A percentile compares a stretch with the other conserved stretches of the same genome.
These are phyloP conservation scores for Amphipyra berbera DNA, from an alignment of 2,888 invertebrate species.

Conservation along the genomic window DNA sequence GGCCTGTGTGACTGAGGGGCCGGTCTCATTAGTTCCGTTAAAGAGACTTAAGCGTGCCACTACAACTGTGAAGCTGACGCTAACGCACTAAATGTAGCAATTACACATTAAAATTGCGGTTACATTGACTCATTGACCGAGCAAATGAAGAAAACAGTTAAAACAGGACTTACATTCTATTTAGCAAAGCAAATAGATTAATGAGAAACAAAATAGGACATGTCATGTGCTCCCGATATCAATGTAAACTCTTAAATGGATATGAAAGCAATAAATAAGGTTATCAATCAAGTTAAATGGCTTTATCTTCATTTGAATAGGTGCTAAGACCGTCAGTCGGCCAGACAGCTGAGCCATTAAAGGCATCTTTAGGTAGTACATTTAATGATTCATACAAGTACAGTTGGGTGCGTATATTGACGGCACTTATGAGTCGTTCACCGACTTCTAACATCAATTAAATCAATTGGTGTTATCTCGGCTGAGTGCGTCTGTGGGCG, in stretches of 20 bases:
- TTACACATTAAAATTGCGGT: slow-evolving; percentile 49
- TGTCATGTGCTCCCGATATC: slow-evolving; percentile 16
- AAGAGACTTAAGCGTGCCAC: slow-evolving; percentile 73
- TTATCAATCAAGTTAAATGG: slow-evolving; percentile 51
- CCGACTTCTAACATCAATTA: slow-evolving; percentile 74
- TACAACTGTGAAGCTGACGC: slow-evolving; percentile 58
- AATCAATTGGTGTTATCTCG: slow-evolving; percentile 74
- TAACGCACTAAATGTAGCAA: slow-evolving; percentile 57
- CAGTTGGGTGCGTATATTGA: slow-evolving; percentile 65
- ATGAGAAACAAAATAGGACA: slow-evolving; percentile 20
- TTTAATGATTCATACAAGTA: slow-evolving; percentile 71
- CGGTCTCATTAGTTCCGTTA: slow-evolving; percentile 77
- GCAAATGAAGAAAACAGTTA: slow-evolving; percentile 32
- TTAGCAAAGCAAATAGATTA: slow-evolving; percentile 16
- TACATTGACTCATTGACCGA: slow-evolving; percentile 38
- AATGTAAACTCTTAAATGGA: slow-evolving; percentile 29
- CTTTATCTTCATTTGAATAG: slow-evolving; percentile 52
- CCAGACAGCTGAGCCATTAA: slow-evolving; percentile 55
- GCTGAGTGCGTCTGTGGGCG: slow-evolving; percentile 64
- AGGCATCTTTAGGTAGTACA: slow-evolving; percentile 63
- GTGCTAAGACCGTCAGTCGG: slow-evolving; percentile 37
- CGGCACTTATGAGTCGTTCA: slow-evolving; percentile 67
- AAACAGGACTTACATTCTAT: slow-evolving; percentile 19
- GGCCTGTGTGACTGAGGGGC: slow-evolving; percentile 63
- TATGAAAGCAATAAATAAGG: slow-evolving; percentile 34